phyloP scores from a whole-genome alignment of 2,113 vertebrate species.

The Anarhynchus alexandrinus region DNA sequence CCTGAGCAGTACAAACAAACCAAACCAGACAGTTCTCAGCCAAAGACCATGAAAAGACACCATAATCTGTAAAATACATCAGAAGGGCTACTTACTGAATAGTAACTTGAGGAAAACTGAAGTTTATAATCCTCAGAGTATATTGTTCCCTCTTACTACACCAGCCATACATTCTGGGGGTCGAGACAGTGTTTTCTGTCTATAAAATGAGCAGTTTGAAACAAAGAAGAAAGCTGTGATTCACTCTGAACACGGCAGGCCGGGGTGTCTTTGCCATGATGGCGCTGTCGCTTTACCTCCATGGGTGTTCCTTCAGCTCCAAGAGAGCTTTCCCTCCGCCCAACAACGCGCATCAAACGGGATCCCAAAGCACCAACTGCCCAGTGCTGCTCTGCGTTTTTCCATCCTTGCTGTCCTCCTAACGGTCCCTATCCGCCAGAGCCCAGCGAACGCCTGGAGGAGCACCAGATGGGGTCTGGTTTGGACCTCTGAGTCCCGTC shows the following conservation, averaged over 20 bases:
- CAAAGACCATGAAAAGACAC: background rate
- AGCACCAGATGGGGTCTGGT: accelerated
- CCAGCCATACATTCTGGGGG: background rate
- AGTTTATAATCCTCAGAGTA: background rate
- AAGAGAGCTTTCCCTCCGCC: background rate
- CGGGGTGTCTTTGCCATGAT: accelerated
- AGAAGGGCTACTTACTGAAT: background rate
- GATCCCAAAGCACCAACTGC: background rate
- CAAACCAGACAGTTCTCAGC: background rate
- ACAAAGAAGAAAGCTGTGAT: background rate
- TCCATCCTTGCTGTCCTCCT: background rate
- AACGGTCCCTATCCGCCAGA: no score
- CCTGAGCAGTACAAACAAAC: background rate
- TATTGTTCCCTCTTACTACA: background rate
- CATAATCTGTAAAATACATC: background rate
- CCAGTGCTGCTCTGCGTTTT: background rate
- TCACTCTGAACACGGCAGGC: background rate
- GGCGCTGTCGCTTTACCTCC: background rate
- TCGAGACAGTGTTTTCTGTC: background rate
- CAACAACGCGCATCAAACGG: accelerated
- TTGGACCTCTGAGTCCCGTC: background rate
- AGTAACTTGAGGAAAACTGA: background rate
- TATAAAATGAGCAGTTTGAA: background rate
- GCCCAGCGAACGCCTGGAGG: background rate
- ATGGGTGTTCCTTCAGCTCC: background rate